Conservation (phyloP, 1,140 invertebrate genomes). For the Eufriesea mexicana region DNA sequence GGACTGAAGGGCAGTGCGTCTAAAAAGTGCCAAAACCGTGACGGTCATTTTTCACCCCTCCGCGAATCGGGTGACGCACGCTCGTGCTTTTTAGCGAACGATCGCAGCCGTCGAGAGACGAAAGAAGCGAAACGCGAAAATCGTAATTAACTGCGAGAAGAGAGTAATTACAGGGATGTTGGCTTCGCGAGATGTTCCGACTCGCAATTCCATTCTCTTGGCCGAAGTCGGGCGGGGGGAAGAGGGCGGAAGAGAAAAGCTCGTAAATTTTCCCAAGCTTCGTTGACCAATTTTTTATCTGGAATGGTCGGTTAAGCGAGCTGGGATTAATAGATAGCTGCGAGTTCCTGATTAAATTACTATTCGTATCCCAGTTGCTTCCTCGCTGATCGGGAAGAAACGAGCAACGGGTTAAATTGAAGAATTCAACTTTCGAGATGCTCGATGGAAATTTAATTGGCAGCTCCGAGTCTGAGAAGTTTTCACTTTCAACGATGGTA, state of each 20-base stretch:
- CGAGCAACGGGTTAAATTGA: not conserved
- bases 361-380: not conserved
- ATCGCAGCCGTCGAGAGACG: not conserved
- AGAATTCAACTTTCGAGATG: not conserved
- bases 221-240: not conserved
- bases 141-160: conserved; percentile 11
- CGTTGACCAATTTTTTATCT: not conserved
- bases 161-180: conserved; percentile 25
- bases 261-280: not conserved
- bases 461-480: no score
- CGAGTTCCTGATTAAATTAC: not conserved
- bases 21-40: not conserved
- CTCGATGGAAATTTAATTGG: not conserved
- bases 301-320: not conserved
- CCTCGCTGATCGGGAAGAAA: no score
- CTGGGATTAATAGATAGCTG: not conserved
- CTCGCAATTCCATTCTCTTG: conserved; percentile 18
- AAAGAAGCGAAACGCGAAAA: conserved; percentile 9
- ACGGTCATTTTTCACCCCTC: not conserved
- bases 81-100: not conserved
- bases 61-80: not conserved
- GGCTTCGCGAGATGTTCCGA: conserved; percentile 9
- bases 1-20: not conserved
- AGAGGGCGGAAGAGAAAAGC: not conserved
- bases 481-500: no score